Percentiles rank a stretch among this genome's conserved stretches.
phyloP scores from a whole-genome alignment of 2,888 invertebrate species.

The Volucella inanis region DNA sequence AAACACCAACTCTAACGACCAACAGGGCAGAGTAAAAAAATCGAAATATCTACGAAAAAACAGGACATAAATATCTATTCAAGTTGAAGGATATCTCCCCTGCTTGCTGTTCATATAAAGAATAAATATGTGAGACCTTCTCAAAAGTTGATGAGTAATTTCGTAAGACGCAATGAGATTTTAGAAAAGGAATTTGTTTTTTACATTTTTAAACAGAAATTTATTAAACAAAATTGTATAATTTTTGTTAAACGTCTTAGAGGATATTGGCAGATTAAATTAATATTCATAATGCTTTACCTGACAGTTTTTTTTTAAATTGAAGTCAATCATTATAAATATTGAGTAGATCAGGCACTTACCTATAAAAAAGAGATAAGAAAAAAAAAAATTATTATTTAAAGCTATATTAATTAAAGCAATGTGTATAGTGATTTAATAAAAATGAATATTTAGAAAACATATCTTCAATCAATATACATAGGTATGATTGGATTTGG shows the following conservation, averaged over 20 bases:
- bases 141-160: too few relatives aligned
- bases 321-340: not conserved
- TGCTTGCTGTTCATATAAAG: too few relatives aligned
- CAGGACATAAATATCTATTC: too few relatives aligned
- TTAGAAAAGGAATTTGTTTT: too few relatives aligned
- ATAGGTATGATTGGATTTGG: too few relatives aligned
- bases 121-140: too few relatives aligned
- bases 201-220: not conserved
- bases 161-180: too few relatives aligned
- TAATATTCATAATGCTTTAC: conserved; percentile 19
- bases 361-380: conserved; percentile 33
- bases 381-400: not conserved
- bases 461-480: conserved; percentile 31
- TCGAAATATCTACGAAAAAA: too few relatives aligned
- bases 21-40: too few relatives aligned
- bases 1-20: too few relatives aligned
- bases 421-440: not conserved
- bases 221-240: not conserved
- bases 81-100: too few relatives aligned
- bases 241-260: not conserved
- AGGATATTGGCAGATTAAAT: not conserved
- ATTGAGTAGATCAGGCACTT: conserved; percentile 19
- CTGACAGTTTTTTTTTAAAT: not conserved
- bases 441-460: not conserved
- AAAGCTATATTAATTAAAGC: not conserved